phyloP scores from a whole-genome alignment of 2,113 vertebrate genomes.

The Neotoma lepida region DNA sequence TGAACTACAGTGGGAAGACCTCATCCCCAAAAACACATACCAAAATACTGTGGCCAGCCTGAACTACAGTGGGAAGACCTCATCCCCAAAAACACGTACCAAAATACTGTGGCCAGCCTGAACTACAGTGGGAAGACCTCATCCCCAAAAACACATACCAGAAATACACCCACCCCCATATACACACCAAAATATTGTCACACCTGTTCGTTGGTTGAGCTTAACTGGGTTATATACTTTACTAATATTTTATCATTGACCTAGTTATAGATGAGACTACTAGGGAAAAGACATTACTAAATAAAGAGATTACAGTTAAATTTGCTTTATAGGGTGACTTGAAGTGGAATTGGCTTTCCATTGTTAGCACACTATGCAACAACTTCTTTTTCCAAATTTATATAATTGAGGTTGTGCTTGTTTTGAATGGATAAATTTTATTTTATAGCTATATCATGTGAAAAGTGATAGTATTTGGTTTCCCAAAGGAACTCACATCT shows the following conservation, averaged over 20 bases:
- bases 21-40: too few species aligned
- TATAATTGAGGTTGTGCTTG: background rate
- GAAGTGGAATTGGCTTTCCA: background rate
- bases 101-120: background rate
- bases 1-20: too few species aligned
- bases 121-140: background rate
- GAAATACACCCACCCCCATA: background rate
- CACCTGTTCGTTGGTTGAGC: background rate
- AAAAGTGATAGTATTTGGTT: background rate
- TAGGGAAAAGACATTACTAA: background rate
- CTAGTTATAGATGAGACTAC: background rate
- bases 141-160: too few species aligned
- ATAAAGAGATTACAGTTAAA: background rate
- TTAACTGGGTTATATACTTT: background rate
- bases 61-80: too few species aligned
- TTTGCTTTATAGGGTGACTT: background rate
- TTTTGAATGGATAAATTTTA: background rate
- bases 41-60: too few species aligned
- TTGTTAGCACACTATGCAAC: background rate
- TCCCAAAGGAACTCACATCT: conserved; percentile 7
- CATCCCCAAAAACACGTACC: too few species aligned
- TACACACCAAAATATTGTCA: background rate
- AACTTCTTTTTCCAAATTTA: background rate
- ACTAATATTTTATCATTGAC: background rate
- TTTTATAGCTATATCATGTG: background rate